phyloP scores from a whole-genome alignment of 2,888 invertebrate genomes.

The Altica lythri region DNA sequence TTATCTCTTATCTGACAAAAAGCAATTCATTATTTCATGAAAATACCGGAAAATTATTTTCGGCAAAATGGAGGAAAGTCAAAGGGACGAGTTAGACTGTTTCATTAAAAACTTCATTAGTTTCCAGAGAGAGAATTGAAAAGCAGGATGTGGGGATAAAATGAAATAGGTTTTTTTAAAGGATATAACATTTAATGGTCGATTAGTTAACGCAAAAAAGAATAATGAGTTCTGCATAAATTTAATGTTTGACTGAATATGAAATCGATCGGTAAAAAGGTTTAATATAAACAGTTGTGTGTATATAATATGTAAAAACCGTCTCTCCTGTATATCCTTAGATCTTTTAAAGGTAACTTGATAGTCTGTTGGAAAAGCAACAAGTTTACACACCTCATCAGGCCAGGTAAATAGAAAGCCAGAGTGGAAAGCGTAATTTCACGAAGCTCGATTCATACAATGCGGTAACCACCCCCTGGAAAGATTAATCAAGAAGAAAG shows the following conservation, averaged over 20 bases:
- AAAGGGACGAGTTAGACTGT: constrained; percentile 14
- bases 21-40: constrained; percentile 11
- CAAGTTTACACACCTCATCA: constrained; percentile 13
- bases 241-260: constrained; percentile 28
- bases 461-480: constrained; percentile 32
- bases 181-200: constrained; percentile 28
- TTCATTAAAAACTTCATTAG: constrained; percentile 26
- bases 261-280: no score
- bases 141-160: constrained; percentile 21
- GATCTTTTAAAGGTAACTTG: constrained; percentile 6
- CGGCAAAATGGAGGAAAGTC: constrained; percentile 6
- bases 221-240: constrained; percentile 31
- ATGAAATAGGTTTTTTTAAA: constrained; percentile 19
- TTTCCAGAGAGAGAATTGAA: constrained; percentile 6
- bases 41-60: constrained; percentile 24
- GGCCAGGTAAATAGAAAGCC: constrained; percentile 3
- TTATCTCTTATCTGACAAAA: not conserved
- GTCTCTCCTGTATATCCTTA: no score
- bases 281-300: no score
- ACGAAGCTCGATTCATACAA: constrained; percentile 21
- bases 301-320: no score
- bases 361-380: constrained; percentile 4
- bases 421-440: constrained; percentile 16
- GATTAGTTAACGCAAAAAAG: constrained; percentile 20
- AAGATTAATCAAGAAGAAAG: constrained; percentile 40